Evolutionary conservation across 2,797 vertebrate species (phyloP).

Genomic region (Oreortyx pictus): DNA sequence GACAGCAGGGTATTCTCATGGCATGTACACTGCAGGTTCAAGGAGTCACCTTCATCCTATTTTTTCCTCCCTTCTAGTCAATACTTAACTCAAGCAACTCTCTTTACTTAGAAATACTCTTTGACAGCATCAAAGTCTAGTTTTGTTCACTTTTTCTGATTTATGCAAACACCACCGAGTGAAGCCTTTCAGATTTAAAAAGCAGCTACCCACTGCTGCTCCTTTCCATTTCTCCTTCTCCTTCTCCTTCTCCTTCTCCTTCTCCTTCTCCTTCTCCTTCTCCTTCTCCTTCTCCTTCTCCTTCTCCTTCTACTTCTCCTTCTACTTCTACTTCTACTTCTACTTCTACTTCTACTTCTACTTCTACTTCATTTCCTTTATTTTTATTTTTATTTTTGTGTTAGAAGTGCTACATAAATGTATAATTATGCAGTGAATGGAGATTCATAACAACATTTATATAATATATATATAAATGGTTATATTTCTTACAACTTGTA

Average conservation of each 20-base stretch:
- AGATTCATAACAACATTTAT: not conserved
- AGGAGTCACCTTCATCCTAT: not conserved
- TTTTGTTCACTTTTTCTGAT: not conserved
- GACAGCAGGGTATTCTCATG: not conserved
- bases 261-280: no score
- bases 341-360: no score
- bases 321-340: no score
- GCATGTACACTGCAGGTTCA: not conserved
- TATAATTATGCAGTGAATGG: not conserved
- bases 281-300: no score
- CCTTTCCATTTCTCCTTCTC: not conserved
- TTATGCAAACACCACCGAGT: rapidly evolving
- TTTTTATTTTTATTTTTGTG: not conserved
- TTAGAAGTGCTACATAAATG: no score
- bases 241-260: no score
- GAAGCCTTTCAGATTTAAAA: not conserved
- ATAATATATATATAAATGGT: not conserved
- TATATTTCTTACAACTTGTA: not conserved
- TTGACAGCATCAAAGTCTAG: not conserved
- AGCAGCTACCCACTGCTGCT: not conserved
- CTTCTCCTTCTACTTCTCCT: no score
- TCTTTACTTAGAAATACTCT: not conserved
- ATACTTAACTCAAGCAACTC: not conserved
- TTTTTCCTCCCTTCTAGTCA: not conserved
- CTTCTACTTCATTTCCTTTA: no score